phyloP scores from a whole-genome alignment of 2,888 invertebrate species.

The Agrilus biguttatus region DNA sequence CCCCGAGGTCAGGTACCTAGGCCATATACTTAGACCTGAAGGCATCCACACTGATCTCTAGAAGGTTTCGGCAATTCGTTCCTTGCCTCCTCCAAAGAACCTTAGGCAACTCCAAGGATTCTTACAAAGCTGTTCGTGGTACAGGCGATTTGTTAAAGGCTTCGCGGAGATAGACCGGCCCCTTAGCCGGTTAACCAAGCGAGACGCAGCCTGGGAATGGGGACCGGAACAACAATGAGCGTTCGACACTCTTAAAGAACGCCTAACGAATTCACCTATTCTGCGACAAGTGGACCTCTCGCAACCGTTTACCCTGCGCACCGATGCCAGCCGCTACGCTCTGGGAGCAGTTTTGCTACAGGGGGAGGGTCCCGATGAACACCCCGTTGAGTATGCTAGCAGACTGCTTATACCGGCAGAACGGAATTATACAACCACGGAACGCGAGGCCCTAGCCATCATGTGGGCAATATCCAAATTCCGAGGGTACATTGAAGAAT shows the following conservation, averaged over 20 bases:
- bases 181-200: constrained; percentile 8
- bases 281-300: constrained; percentile 10
- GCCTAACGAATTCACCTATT: constrained; percentile 12
- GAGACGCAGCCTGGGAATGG: constrained; percentile 7
- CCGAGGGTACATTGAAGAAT: constrained; percentile 25
- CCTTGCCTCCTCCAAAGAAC: constrained; percentile 6
- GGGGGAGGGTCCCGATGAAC: constrained; percentile 10
- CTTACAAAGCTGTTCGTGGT: constrained; percentile 11
- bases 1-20: not conserved
- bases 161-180: constrained; percentile 10
- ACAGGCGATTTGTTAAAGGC: constrained; percentile 7
- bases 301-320: constrained; percentile 13
- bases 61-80: constrained; percentile 10
- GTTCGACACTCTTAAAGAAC: constrained; percentile 10
- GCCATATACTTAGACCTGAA: constrained; percentile 8
- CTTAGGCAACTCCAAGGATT: constrained; percentile 11
- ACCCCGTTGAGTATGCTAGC: constrained; percentile 16
- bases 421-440: constrained; percentile 3
- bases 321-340: constrained; percentile 15
- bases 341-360: constrained; percentile 12
- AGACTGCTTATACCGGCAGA: constrained; percentile 10
- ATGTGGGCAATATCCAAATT: constrained; percentile 25
- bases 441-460: constrained; percentile 15
- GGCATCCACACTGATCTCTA: constrained; percentile 11
- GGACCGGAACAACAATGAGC: constrained; percentile 3